phyloP scores from a whole-genome alignment of 2,888 invertebrate genomes.

The Dermolepida albohirtum region DNA sequence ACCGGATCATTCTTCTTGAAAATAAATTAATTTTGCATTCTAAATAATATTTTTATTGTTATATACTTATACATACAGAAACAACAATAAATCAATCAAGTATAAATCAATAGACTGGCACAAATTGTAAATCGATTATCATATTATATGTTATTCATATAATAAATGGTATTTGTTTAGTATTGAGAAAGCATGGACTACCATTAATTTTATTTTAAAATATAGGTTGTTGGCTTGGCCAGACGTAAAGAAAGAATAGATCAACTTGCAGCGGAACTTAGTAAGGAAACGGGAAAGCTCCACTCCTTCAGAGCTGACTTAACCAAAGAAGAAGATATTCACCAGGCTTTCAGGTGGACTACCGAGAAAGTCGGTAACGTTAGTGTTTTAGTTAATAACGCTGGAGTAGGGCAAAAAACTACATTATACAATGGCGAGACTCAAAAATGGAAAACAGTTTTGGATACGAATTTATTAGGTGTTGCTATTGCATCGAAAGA shows the following conservation, averaged over 20 bases:
- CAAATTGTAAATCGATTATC: too few species aligned
- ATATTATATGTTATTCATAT: too few species aligned
- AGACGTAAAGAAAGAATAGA: slow-evolving; percentile 20
- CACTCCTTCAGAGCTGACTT: slow-evolving; percentile 48
- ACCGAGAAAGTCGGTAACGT: slow-evolving; percentile 50
- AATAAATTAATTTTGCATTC: too few species aligned
- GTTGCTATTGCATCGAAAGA: slow-evolving; percentile 47
- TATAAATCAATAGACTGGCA: too few species aligned
- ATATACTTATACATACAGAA: too few species aligned
- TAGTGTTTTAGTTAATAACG: slow-evolving; percentile 51
- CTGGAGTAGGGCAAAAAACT: slow-evolving; percentile 44
- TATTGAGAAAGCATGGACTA: too few species aligned
- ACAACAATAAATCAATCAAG: too few species aligned
- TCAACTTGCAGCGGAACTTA: slow-evolving; percentile 36
- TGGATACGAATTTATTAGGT: slow-evolving; percentile 48
- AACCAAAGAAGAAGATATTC: slow-evolving; percentile 49
- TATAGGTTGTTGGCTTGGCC: slow-evolving; percentile 23
- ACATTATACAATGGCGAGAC: slow-evolving; percentile 46
- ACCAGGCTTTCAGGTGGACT: slow-evolving; percentile 47
- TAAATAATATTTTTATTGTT: too few species aligned
- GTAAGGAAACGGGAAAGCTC: slow-evolving; percentile 45
- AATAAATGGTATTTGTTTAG: too few species aligned
- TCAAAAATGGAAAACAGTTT: slow-evolving; percentile 43
- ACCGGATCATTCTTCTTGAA: too few species aligned
- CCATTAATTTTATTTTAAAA: not conserved